Conservation (phyloP, 1,140 invertebrate species). For the Zaprionus capensis region DNA sequence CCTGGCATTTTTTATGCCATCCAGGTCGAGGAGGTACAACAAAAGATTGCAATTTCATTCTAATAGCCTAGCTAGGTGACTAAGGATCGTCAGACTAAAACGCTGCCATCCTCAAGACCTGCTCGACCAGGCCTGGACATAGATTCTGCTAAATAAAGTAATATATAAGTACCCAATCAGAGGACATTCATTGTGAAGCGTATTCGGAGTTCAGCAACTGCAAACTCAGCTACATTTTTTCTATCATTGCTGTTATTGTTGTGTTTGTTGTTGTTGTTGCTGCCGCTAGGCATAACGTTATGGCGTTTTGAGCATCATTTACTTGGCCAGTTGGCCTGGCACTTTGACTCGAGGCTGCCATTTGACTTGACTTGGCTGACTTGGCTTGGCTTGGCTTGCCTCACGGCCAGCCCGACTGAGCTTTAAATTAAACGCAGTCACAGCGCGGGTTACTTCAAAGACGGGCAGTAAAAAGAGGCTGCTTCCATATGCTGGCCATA, state of each 20-base stretch:
- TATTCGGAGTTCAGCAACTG: constrained; percentile 12
- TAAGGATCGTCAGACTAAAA: too few species aligned
- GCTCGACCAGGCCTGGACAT: too few species aligned
- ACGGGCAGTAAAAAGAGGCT: neutral
- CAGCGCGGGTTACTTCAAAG: constrained; percentile 9
- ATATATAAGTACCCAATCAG: too few species aligned
- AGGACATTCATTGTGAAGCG: neutral
- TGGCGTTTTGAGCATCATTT: constrained; percentile 35
- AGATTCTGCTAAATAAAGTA: too few species aligned
- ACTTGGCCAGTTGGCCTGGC: constrained; percentile 41
- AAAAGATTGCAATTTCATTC: too few species aligned
- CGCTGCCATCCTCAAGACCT: too few species aligned
- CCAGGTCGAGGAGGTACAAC: too few species aligned
- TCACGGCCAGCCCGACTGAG: constrained; percentile 1
- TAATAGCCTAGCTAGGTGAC: too few species aligned
- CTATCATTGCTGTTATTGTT: neutral
- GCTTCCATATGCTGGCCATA: neutral
- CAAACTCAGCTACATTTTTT: neutral
- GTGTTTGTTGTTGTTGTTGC: constrained; percentile 9
- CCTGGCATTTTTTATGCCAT: too few species aligned
- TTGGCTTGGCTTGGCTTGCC: constrained; percentile 17
- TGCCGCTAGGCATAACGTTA: constrained; percentile 1
- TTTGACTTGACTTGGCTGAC: constrained; percentile 22
- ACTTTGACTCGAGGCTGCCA: constrained; percentile 41
- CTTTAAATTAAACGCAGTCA: constrained; percentile 32